Evolutionary conservation across 2,888 invertebrate species (phyloP), one percentile per base, ranked within the genome.

Genomic region (Netelia virgata): DNA sequence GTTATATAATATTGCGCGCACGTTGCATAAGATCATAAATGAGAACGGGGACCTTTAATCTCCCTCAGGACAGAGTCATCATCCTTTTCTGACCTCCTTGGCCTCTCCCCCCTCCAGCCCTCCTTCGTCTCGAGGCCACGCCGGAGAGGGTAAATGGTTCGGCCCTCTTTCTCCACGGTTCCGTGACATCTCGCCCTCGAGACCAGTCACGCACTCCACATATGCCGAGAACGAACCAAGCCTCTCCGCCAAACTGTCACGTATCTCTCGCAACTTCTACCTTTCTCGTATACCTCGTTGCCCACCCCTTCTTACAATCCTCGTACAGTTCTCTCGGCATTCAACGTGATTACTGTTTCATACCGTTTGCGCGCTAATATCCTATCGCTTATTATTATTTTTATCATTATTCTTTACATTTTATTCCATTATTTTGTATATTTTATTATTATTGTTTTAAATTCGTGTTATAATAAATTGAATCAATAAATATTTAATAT

Each of bases 11-110:
- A 91, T 91, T 90, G 88, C 90, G 90, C 88, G 89, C 89, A 89
- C 89, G 91, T 91, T 91, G 91, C 92, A 91, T 90, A 90, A 91
- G 91, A 91, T 92, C 90, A 88, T 87, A 90, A 92, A 91, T 91
- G 90, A 91, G 90, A 88, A 86, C 89, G 75, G 88, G 87, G 88
- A 90, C 89, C 89, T 86, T 85, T 87, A 87, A 88, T 88, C 90
- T 88, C 88, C 89, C 87, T 76, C 82, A 85, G 89, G 87, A 89
- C 87, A 83, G 85, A 89, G 90, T 90, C 90, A 89, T 91, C 90
- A 89, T 90, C 89, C 90, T 89, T 87, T 90, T 88, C 87, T 85
- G 88, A 87, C 87, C 87, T 87, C 82, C 69, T 79, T 83, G 82
- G 83, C 82, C 83, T 73, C 66, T 77, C 61, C n/a, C n/a, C 55